Evolutionary conservation across 2,888 invertebrate genomes (phyloP).

Genomic region (Stenoptilia bipunctidactyla): DNA sequence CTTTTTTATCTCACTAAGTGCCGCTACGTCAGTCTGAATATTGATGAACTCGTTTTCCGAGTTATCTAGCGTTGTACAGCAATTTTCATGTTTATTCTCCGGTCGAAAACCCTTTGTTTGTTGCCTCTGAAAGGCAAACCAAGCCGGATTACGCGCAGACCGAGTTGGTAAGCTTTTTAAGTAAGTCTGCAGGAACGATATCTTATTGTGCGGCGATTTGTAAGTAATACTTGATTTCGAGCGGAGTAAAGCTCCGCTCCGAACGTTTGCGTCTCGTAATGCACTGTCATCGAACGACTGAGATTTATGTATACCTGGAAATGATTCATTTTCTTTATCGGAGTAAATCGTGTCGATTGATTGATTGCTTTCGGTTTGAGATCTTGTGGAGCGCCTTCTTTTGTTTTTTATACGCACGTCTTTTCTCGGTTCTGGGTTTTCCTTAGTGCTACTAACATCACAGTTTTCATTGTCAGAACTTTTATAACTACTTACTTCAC

Average conservation of each 20-base stretch:
- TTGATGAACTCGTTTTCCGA: constrained; percentile 54
- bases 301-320: constrained; percentile 43
- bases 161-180: constrained; percentile 60
- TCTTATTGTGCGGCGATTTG: constrained; percentile 52
- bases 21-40: constrained; percentile 49
- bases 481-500: constrained; percentile 64
- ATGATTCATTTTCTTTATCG: constrained; percentile 31
- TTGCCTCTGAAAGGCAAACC: constrained; percentile 42
- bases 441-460: constrained; percentile 31
- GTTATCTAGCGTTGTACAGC: constrained; percentile 29
- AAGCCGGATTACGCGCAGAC: constrained; percentile 51
- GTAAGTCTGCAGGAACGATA: constrained; percentile 64
- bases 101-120: constrained; percentile 33
- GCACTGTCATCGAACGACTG: constrained; percentile 47
- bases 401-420: constrained; percentile 17
- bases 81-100: constrained; percentile 25
- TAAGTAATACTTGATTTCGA: constrained; percentile 49
- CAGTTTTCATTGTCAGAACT: constrained; percentile 63
- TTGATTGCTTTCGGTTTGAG: constrained; percentile 18
- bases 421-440: constrained; percentile 19
- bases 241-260: constrained; percentile 31
- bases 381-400: constrained; percentile 13
- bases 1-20: constrained; percentile 58
- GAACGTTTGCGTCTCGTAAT: constrained; percentile 26
- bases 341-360: constrained; percentile 23